Evolutionary conservation across 1,140 invertebrate genomes (phyloP), one percentile per base, ranked within the genome.

Genomic region (Ceratitis capitata): DNA sequence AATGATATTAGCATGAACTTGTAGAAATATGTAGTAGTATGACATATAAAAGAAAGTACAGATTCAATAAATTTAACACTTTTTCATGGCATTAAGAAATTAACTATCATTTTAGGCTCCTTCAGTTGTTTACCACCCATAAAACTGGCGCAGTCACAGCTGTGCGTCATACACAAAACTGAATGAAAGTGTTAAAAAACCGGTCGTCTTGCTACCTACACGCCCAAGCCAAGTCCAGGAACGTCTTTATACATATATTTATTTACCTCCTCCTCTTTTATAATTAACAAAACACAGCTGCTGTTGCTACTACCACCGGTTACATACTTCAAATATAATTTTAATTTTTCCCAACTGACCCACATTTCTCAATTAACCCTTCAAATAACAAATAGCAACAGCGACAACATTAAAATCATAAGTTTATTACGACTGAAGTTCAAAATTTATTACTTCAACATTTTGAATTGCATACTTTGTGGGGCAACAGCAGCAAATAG

Each of bases 351-450:
- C 19, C 42, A 26, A 23, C 69, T 78, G 69, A 45, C 69, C 42
- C 42, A 78, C 69, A 78, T 78, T 78, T 78, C 69, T 10, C 69
- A 45, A 78, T 78, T 78, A 78, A 78, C 69, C 69, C 69, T 78
- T 78, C 69, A 23, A 45, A 45, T 45, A n/a, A n/a, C n/a, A n/a
- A n/a, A n/a, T n/a, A n/a, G n/a, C n/a, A n/a, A n/a, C n/a, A n/a
- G 19, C 35, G 10, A 42, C 19, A 23, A 19, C 42, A 78, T 78
- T 78, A 23, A 78, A 45, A 23, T 6, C 9, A 39, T 16, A 78
- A 78, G 39, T 78, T 78, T 78, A 78, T 45, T 69, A 19, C 69
- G 39, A n/a, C 19, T 45, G 19, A 78, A 78, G 69, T 45, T 78
- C 2, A 78, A 42, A 78, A 45, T 78, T 42, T 78, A 78, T 45